phyloP scores from a whole-genome alignment of 2,888 invertebrate genomes.

The Altica lythri region DNA sequence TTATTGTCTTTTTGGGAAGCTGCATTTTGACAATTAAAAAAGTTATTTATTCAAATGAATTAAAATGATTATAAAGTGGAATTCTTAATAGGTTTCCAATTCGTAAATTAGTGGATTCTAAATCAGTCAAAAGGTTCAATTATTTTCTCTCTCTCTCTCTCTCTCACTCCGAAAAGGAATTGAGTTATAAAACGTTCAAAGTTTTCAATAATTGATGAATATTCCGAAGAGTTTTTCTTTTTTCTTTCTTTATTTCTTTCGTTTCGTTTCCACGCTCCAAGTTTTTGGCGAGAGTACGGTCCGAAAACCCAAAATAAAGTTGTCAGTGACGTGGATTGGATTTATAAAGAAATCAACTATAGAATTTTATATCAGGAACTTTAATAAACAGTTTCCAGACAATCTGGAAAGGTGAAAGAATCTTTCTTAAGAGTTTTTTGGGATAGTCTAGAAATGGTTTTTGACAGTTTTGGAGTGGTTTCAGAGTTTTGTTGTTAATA shows the following conservation, averaged over 20 bases:
- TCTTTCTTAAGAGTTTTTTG: too few species aligned
- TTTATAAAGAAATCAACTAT: too few species aligned
- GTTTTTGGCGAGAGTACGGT: constrained; percentile 31
- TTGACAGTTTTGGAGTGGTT: too few species aligned
- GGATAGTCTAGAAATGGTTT: too few species aligned
- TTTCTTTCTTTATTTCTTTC: constrained; percentile 31
- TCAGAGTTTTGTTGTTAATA: too few species aligned
- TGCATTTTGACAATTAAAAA: too few species aligned
- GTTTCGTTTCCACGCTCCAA: constrained; percentile 24
- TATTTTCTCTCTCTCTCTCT: constrained; percentile 30
- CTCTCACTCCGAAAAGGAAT: constrained; percentile 31
- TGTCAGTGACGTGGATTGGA: constrained; percentile 1
- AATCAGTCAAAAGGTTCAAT: constrained; percentile 30
- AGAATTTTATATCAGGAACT: too few species aligned
- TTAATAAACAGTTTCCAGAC: too few species aligned
- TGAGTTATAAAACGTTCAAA: constrained; percentile 36
- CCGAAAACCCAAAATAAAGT: constrained; percentile 29
- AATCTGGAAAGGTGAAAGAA: too few species aligned
- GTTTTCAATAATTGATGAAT: constrained; percentile 38
- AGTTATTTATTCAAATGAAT: too few species aligned
- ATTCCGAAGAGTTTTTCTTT: constrained; percentile 29
- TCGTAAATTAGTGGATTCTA: constrained; percentile 27
- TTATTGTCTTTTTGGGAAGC: neutral
- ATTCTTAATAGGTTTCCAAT: constrained; percentile 31
- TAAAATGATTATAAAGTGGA: constrained; percentile 23